A percentile compares a stretch with the other conserved stretches of the same genome.
phyloP scores from a whole-genome alignment of 1,140 invertebrate genomes.

The Oryctes rhinoceros region DNA sequence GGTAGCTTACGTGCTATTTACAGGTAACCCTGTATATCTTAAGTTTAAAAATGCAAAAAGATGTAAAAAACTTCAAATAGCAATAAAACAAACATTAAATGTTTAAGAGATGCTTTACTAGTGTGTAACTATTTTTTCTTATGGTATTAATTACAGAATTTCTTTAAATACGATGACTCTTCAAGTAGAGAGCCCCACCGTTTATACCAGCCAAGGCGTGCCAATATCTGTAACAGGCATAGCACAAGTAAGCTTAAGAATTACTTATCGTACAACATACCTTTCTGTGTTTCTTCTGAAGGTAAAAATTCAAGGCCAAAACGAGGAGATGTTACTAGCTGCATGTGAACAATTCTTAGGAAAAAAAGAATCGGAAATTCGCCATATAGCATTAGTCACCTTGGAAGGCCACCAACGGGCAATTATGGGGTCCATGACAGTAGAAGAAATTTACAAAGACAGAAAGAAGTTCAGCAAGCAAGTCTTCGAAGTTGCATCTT shows the following conservation, averaged over 20 bases:
- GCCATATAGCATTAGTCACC: constrained; percentile 93
- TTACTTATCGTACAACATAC: constrained; percentile 21
- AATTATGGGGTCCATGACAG: constrained; percentile 99
- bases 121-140: too few species aligned
- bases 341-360: constrained; percentile 98
- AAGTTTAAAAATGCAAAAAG: too few species aligned
- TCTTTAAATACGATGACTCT: constrained; percentile 97
- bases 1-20: too few species aligned
- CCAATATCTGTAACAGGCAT: constrained; percentile 97
- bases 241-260: constrained; percentile 78
- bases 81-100: too few species aligned
- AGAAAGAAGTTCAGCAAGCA: constrained; percentile 98
- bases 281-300: constrained; percentile 55
- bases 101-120: too few species aligned
- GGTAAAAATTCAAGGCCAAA: constrained; percentile 98
- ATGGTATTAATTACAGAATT: constrained; percentile 70
- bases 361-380: constrained; percentile 89
- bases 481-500: constrained; percentile 93
- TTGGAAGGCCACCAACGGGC: constrained; percentile 97
- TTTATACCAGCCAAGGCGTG: constrained; percentile 96
- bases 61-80: too few species aligned
- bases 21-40: too few species aligned
- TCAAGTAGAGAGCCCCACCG: constrained; percentile 88
- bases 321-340: constrained; percentile 94
- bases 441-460: constrained; percentile 99